Conservation (phyloP, 2,797 vertebrate species). For the Sebastes goodei region DNA sequence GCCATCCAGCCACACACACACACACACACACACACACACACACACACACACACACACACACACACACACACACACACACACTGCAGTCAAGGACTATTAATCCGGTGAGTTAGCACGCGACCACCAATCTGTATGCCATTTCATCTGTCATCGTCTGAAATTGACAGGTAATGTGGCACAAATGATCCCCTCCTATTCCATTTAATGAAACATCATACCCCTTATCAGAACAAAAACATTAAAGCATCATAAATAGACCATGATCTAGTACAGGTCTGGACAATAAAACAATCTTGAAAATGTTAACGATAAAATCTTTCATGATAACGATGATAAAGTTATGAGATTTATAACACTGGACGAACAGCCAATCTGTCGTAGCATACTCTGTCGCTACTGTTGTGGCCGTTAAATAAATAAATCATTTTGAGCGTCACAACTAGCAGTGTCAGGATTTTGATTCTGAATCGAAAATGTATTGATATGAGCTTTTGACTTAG, state of each 20-base stretch:
- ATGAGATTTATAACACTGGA: neutral
- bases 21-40: neutral
- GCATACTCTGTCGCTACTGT: too few species aligned
- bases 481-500: too few species aligned
- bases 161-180: constrained; percentile 15
- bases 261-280: neutral
- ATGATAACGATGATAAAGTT: neutral
- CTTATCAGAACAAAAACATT: neutral
- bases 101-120: constrained; percentile 12
- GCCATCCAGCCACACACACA: neutral
- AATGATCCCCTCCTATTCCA: neutral
- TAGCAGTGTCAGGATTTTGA: too few species aligned
- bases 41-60: neutral
- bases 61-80: neutral
- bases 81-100: too few species aligned
- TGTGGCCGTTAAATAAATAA: too few species aligned
- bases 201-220: neutral
- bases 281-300: too few species aligned
- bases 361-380: neutral
- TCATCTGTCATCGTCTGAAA: constrained; percentile 31
- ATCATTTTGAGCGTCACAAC: too few species aligned
- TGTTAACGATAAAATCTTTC: neutral
- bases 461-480: too few species aligned
- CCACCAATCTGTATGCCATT: constrained; percentile 32
- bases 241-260: neutral